These are phyloP conservation scores for Pandemis cinnamomeana DNA, from an alignment of 2,888 invertebrate genomes.

Conservation along the genomic window DNA sequence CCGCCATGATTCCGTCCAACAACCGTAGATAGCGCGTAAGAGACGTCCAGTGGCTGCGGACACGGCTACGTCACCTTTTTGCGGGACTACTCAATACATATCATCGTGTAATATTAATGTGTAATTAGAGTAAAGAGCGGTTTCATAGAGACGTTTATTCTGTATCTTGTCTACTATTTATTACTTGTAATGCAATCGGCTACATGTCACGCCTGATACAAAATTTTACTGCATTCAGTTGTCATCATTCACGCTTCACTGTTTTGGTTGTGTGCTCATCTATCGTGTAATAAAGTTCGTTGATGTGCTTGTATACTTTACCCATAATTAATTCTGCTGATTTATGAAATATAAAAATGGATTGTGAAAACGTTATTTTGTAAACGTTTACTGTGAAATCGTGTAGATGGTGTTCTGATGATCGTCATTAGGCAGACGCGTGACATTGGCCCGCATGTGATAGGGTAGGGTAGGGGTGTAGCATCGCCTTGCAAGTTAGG, in stretches of 20 bases:
- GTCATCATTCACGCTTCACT: constrained; percentile 66
- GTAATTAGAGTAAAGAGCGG: constrained; percentile 83
- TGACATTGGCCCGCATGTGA: constrained; percentile 83
- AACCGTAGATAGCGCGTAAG: constrained; percentile 85
- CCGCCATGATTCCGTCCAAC: constrained; percentile 85
- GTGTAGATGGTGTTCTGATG: constrained; percentile 69
- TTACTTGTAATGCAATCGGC: constrained; percentile 78
- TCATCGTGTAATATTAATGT: constrained; percentile 88
- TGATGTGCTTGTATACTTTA: constrained; percentile 3
- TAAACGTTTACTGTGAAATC: constrained; percentile 75
- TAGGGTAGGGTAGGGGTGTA: constrained; percentile 81
- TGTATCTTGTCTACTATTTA: constrained; percentile 77
- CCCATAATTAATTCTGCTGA: neutral
- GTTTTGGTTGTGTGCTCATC: constrained; percentile 51
- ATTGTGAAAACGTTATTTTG: constrained; percentile 65
- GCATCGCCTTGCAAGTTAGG: constrained; percentile 83
- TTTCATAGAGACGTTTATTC: constrained; percentile 85
- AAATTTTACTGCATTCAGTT: constrained; percentile 57
- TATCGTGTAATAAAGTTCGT: constrained; percentile 45
- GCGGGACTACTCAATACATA: constrained; percentile 90
- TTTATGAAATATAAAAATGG: constrained; percentile 37
- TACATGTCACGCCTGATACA: constrained; percentile 78
- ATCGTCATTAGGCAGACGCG: constrained; percentile 66
- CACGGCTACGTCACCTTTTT: constrained; percentile 83
- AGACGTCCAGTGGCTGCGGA: constrained; percentile 84